Conservation (phyloP, 2,888 invertebrate species). For the Lydus trimaculatus region DNA sequence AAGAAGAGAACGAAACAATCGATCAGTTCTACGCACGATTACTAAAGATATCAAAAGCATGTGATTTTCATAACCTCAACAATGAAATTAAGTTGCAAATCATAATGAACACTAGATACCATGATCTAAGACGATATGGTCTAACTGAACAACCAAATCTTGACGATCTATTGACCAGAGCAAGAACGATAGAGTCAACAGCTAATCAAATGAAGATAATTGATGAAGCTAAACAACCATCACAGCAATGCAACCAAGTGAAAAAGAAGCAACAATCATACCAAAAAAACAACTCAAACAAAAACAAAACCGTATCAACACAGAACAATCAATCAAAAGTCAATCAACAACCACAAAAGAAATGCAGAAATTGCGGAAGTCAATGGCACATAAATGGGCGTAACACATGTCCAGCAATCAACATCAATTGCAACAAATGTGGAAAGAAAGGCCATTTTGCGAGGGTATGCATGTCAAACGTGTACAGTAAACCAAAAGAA, state of each 20-base stretch:
- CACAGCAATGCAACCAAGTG: not conserved
- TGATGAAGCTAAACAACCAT: not conserved
- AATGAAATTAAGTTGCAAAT: conserved; percentile 21
- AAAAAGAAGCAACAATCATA: not conserved
- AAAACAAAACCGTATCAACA: not conserved
- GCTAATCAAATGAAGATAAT: not conserved
- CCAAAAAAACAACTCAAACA: not conserved
- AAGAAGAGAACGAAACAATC: conserved; percentile 13
- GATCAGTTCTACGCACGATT: conserved; percentile 21
- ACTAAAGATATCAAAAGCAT: conserved; percentile 14
- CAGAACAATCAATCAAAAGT: not conserved
- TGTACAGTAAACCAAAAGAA: conserved; percentile 12
- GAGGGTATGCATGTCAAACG: conserved; percentile 24
- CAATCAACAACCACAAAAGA: not conserved
- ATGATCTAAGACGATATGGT: conserved; percentile 12
- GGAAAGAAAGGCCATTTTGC: conserved; percentile 27
- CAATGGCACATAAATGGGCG: conserved; percentile 26
- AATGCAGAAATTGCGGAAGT: conserved; percentile 29
- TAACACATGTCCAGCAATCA: conserved; percentile 27
- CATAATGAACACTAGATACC: conserved; percentile 16
- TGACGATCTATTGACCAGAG: not conserved
- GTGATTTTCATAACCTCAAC: conserved; percentile 2
- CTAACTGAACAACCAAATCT: not conserved
- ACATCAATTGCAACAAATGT: conserved; percentile 21
- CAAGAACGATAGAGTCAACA: not conserved